Base-by-base conservation (phyloP, 2,888 invertebrate species). In the Platycheirus albimanus region DNA sequence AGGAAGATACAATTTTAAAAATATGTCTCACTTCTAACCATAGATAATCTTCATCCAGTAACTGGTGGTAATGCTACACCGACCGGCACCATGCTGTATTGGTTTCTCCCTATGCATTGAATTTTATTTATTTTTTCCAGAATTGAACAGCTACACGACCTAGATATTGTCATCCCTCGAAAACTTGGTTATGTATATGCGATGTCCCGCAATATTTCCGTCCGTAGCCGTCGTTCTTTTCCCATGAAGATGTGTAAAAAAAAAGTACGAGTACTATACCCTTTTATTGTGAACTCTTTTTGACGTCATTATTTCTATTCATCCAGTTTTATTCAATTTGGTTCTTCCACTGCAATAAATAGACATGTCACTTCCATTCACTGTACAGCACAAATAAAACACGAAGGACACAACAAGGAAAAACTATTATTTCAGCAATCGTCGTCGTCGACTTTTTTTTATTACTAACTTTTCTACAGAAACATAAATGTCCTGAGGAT, bases 311-410 rank as follows among this genome's bases (percentile, higher is more conserved):
- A 63, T 38, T 20, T 41, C 63, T 69, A 67, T 79, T 64, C 54
- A 78, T 54, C 33, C 24, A 61, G 66, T 52, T 52, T 66, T 74
- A 78, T 78, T 78, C 66, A 78, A 74, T 78, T 79, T 79, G 41
- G 30, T 63, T 5, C 54, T 49, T 63, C 43, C 49, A 54, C 24
- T 61, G 52, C 54, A 52, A 36, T 69, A 74, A 74, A 79, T 74
- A 69, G 67, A 56, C 17, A 69, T 79, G 56, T 74, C 69, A 49
- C 54, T 36, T 30, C 30, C 63, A 69, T 63, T 75, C 58, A 75
- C 33, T 43, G 20, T 8, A 43, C 47, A 28, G 5, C 3, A 41
- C 3, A 45, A 54, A 36, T 24, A 66, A 66, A 66, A 36, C 30
- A 74, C 38, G 61, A 56, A 66, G 33, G 24, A 36, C 30, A 45